phyloP scores from a whole-genome alignment of 2,797 vertebrate species.

The Cephalopachus bancanus region DNA sequence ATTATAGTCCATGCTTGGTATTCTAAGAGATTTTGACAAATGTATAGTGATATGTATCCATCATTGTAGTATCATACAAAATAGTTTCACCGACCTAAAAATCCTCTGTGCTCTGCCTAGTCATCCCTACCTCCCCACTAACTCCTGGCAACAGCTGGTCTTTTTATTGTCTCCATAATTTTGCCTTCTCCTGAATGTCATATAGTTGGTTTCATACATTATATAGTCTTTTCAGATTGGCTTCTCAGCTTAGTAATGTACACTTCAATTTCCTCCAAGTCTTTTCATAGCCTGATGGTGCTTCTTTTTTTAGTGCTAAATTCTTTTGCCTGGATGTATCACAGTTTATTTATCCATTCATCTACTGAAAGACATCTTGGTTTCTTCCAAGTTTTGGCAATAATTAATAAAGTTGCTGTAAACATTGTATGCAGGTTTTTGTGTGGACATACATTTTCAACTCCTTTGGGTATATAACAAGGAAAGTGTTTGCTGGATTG shows the following conservation, averaged over 20 bases:
- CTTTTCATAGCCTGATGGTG: constrained; percentile 10
- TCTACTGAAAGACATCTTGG: not conserved
- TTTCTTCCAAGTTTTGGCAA: constrained; percentile 26
- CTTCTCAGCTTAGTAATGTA: not conserved
- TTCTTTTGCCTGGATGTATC: not conserved
- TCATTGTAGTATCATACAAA: not conserved
- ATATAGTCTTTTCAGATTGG: not conserved
- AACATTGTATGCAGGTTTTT: not conserved
- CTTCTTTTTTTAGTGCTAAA: constrained; percentile 23
- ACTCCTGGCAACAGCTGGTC: not conserved
- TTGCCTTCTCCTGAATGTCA: constrained; percentile 26
- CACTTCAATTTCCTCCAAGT: not conserved
- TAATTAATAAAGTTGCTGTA: constrained; percentile 29
- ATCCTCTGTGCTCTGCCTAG: not conserved
- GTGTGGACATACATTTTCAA: not conserved
- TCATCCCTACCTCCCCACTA: not conserved
- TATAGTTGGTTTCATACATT: constrained; percentile 10
- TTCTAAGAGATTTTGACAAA: constrained; percentile 21
- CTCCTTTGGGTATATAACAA: constrained; percentile 36
- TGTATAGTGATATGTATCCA: not conserved
- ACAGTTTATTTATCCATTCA: constrained; percentile 49
- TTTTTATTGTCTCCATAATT: not conserved
- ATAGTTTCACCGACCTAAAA: not conserved
- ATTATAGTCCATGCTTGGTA: not conserved
- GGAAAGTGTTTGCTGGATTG: not conserved